Percentiles rank a stretch among this genome's conserved stretches.
phyloP scores from a whole-genome alignment of 2,113 vertebrate species.

The Vombatus ursinus region DNA sequence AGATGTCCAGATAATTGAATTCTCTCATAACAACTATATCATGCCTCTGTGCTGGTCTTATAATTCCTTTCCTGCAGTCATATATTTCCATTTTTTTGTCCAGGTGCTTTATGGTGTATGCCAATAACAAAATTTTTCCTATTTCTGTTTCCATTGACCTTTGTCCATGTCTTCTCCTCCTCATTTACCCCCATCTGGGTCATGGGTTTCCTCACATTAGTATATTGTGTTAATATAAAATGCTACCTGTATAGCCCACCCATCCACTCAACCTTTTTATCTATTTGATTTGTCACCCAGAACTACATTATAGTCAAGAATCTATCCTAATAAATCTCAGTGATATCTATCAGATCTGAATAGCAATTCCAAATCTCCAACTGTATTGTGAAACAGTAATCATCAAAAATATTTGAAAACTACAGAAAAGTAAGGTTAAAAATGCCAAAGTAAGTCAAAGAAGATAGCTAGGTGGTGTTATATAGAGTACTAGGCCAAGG shows the following conservation, averaged over 20 bases:
- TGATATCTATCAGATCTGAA: not conserved
- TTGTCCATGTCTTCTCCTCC: not conserved
- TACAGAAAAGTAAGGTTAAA: not conserved
- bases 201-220: not conserved
- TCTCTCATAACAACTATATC: not conserved
- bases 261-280: not conserved
- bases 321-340: not conserved
- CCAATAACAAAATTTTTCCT: not conserved
- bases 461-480: not conserved
- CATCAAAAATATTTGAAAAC: not conserved
- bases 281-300: not conserved
- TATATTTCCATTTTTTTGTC: not conserved
- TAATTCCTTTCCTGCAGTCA: not conserved
- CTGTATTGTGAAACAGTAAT: not conserved
- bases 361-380: not conserved
- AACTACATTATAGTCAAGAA: not conserved
- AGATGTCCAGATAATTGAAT: not conserved
- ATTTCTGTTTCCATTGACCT: not conserved
- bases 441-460: not conserved
- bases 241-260: not conserved
- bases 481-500: not conserved
- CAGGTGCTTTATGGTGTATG: not conserved
- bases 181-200: not conserved
- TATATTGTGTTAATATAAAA: not conserved
- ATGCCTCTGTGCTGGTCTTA: not conserved